phyloP scores from a whole-genome alignment of 2,797 vertebrate genomes.

The Macropodus opercularis region DNA sequence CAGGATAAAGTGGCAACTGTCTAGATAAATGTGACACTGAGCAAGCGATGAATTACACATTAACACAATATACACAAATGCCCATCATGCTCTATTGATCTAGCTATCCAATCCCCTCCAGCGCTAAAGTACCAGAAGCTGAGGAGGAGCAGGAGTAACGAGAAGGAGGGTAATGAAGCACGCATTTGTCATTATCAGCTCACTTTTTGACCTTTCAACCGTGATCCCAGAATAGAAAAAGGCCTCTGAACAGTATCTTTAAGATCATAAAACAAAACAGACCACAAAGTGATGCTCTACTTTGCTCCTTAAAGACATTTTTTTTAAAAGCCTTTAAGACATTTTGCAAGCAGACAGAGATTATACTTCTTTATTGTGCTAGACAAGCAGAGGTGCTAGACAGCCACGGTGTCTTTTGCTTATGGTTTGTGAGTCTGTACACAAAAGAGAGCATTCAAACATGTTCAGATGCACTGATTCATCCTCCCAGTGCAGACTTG shows the following conservation, averaged over 20 bases:
- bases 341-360: too few relatives aligned
- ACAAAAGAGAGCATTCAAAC: too few relatives aligned
- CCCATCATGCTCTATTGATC: constrained; percentile 21
- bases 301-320: constrained; percentile 1
- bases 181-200: constrained; percentile 29
- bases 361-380: too few relatives aligned
- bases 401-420: too few relatives aligned
- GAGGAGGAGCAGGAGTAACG: constrained; percentile 10
- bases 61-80: constrained; percentile 24
- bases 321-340: too few relatives aligned
- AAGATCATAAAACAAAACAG: neutral
- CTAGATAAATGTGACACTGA: constrained; percentile 24
- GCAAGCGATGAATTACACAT: constrained; percentile 11
- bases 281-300: constrained; percentile 33
- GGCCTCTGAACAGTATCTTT: constrained; percentile 11
- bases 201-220: constrained; percentile 63
- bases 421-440: too few relatives aligned
- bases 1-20: neutral
- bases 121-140: constrained; percentile 8
- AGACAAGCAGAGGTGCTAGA: too few relatives aligned
- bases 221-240: constrained; percentile 30
- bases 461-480: too few relatives aligned
- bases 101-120: neutral
- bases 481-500: too few relatives aligned
- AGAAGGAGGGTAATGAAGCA: constrained; percentile 28